A percentile compares a stretch with the other conserved stretches of the same genome.
Evolutionary conservation across 2,113 vertebrate genomes (phyloP).

Genomic region (Phasianus colchicus): DNA sequence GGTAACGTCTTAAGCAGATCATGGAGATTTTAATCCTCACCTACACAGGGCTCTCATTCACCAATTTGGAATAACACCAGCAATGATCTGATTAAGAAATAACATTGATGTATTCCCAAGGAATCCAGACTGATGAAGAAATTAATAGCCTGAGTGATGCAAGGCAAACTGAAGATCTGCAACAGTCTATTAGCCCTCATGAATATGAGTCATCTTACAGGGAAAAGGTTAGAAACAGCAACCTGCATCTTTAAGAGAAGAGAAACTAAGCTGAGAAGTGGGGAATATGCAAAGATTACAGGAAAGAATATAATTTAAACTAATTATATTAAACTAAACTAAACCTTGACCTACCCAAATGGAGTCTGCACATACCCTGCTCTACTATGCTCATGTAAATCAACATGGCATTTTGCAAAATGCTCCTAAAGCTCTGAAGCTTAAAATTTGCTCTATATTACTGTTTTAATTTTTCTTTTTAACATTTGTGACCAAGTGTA

Average conservation of each 20-base stretch:
- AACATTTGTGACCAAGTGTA: conserved; percentile 3
- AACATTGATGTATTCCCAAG: neutral
- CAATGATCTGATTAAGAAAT: conserved; percentile 19
- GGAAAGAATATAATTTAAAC: neutral
- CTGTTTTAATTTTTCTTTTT: conserved; percentile 27
- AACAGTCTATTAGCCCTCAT: neutral
- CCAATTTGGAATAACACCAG: neutral
- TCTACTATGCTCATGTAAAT: neutral
- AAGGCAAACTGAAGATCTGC: conserved; percentile 20
- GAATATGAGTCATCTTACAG: neutral
- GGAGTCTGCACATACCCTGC: neutral
- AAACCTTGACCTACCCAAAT: neutral
- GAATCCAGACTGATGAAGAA: conserved; percentile 22
- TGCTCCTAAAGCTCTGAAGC: neutral
- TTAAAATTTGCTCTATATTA: neutral
- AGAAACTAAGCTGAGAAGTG: neutral
- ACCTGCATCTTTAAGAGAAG: neutral
- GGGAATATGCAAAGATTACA: neutral
- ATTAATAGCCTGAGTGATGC: conserved; percentile 1
- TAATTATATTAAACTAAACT: neutral
- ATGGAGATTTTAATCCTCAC: neutral
- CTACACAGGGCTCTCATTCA: neutral
- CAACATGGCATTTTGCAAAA: neutral
- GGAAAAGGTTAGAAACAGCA: conserved; percentile 36
- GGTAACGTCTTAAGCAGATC: neutral